Percentiles rank a stretch among this genome's conserved stretches.
Evolutionary conservation across 2,113 vertebrate genomes (phyloP).

Genomic region (Pogonocichla stellata): DNA sequence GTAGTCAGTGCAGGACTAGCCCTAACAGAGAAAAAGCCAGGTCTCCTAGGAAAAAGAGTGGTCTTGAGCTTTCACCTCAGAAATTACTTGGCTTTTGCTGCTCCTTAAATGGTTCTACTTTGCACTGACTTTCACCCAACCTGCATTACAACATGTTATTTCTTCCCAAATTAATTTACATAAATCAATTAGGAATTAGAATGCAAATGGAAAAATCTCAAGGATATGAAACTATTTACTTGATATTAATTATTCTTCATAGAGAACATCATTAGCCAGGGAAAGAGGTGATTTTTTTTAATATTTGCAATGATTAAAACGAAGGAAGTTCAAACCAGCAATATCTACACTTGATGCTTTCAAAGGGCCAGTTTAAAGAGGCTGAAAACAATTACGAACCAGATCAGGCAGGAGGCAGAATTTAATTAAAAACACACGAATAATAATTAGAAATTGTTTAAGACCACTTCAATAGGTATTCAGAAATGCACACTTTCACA

Average conservation of each 20-base stretch:
- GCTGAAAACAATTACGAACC: background rate
- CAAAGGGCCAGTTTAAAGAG: background rate
- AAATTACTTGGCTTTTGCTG: background rate
- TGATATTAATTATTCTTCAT: background rate
- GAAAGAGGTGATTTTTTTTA: background rate
- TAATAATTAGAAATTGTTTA: background rate
- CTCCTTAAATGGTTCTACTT: background rate
- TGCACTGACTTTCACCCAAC: background rate
- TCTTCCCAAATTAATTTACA: background rate
- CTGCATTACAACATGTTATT: background rate
- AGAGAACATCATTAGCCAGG: background rate
- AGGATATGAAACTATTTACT: background rate
- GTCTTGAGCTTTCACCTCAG: background rate
- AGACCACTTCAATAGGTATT: background rate
- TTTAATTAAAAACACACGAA: conserved; percentile 8
- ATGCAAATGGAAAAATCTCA: background rate
- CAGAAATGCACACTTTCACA: background rate
- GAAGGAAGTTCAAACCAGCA: background rate
- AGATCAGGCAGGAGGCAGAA: background rate
- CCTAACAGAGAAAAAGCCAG: background rate
- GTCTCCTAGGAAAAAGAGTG: background rate
- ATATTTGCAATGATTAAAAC: background rate
- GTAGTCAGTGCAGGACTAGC: background rate
- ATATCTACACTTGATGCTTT: background rate
- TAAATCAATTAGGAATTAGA: background rate